Conservation (phyloP, 2,113 vertebrate species). For the Opisthocomus hoazin region DNA sequence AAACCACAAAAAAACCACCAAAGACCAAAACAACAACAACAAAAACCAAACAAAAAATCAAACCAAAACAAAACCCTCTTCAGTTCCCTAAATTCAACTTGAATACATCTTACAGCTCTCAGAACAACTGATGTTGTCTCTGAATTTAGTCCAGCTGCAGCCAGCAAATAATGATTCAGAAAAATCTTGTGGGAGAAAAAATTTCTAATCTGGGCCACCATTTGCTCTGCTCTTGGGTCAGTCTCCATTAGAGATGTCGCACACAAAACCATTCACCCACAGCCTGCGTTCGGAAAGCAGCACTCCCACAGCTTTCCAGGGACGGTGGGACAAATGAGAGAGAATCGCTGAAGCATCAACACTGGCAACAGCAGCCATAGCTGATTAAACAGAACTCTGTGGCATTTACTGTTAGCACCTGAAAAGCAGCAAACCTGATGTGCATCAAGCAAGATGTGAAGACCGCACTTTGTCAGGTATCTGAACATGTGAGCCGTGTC, state of each 20-base stretch:
- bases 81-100: background rate
- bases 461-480: background rate
- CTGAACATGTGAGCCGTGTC: background rate
- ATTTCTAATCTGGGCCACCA: accelerated
- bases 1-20: no score
- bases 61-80: background rate
- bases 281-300: background rate
- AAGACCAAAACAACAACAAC: no score
- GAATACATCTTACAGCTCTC: background rate
- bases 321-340: background rate
- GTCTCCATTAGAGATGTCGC: background rate
- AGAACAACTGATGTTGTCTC: background rate
- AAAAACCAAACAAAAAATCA: no score
- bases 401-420: background rate
- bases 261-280: background rate
- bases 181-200: background rate
- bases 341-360: background rate
- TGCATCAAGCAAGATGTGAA: background rate
- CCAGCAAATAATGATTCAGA: background rate
- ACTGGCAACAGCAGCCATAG: background rate
- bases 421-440: background rate
- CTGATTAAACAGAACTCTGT: background rate
- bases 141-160: background rate
- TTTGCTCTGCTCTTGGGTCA: background rate
- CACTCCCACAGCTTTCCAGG: background rate